Base-by-base conservation (phyloP, 1,140 invertebrate genomes). In the Aphaenogaster rudis region DNA sequence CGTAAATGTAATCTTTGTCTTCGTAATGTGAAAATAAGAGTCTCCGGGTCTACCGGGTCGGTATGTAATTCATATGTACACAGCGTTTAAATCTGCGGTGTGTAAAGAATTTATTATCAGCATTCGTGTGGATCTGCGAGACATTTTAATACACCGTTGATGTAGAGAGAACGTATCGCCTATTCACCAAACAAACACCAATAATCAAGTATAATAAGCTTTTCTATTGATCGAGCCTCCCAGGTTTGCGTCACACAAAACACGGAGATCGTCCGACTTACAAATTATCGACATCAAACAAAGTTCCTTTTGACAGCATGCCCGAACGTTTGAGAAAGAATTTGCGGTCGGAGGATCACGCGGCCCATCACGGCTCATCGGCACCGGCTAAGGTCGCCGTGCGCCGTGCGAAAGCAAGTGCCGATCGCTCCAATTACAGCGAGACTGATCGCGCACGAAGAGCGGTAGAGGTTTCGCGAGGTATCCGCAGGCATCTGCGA, bases 371-470 rank as follows among this genome's bases (percentile, higher is more conserved):
- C 42, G 81, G 67, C 74, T 72, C 80, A 39, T 64, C 78, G 61
- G 66, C 69, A 66, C 74, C 63, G 33, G 59, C 80, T 71, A 57
- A 84, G 80, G 80, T 74, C 80, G 69, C 92, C 36, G 76, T 88
- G 89, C 88, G 85, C 86, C 92, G 93, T 92, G 92, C 88, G 92
- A 92, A 94, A 93, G 92, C 93, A 92, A 93, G 92, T 92, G 90
- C 90, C 90, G 91, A 92, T 92, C 92, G 92, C 93, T 93, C 93
- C 92, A 93, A 94, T 94, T 93, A 93, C 93, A 89, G 59, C 66
- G 74, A 69, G 81, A 84, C 48, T 42, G 81, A 74, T 88, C 71
- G 76, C 80, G 74, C 82, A 80, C 87, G 87, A 90, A 66, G 72
- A 88, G 78, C 88, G 78, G 84, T 86, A 79, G 86, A 88, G 84